These are phyloP conservation scores for Cancer borealis DNA, from an alignment of 2,888 invertebrate species.

Conservation along the genomic window DNA sequence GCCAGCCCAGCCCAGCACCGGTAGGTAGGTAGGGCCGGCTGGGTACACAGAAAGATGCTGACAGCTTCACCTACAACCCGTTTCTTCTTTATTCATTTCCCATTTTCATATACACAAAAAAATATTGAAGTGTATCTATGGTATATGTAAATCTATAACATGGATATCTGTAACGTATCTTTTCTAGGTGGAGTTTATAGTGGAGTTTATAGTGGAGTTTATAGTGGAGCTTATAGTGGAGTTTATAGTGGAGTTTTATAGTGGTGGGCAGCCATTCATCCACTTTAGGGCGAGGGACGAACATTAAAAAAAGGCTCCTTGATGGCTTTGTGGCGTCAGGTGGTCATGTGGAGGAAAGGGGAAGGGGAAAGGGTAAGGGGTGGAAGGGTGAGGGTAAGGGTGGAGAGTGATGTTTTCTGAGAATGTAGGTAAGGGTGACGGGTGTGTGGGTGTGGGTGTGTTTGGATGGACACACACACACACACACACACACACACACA, in stretches of 20 bases:
- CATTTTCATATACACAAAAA: not conserved
- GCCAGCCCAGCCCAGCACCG: not conserved
- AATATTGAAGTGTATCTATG: not conserved
- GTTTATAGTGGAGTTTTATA: not conserved
- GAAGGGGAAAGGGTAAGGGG: too few relatives aligned
- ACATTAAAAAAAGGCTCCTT: conserved; percentile 32
- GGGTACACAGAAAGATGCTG: not conserved
- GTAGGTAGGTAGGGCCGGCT: not conserved
- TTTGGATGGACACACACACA: conserved; percentile 13
- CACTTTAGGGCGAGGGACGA: not conserved
- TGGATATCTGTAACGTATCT: not conserved
- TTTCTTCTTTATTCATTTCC: not conserved
- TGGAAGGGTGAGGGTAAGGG: not conserved
- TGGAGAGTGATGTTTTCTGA: not conserved
- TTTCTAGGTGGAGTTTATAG: not conserved
- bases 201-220: not conserved
- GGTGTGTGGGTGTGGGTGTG: not conserved
- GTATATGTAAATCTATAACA: not conserved
- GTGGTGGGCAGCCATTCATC: not conserved
- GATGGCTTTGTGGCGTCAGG: conserved; percentile 2
- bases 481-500: conserved; percentile 32
- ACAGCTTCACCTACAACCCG: not conserved
- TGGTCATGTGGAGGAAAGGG: not conserved
- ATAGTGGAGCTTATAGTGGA: not conserved
- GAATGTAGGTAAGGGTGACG: not conserved